Conservation (phyloP, 2,888 invertebrate species). For the Euphydryas editha region DNA sequence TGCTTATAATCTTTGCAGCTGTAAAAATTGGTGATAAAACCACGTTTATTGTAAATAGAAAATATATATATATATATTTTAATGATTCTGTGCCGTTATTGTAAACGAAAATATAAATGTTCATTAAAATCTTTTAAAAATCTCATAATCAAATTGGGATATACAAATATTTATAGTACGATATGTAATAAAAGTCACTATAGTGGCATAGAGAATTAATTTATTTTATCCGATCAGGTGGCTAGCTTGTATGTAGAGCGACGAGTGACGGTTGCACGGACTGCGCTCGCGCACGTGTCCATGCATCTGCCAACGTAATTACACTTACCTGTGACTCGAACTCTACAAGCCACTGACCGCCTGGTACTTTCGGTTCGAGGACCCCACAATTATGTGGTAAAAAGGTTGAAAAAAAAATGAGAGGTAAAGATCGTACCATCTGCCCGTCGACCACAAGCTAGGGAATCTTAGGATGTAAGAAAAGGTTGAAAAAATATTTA, state of each 20-base stretch:
- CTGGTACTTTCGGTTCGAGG: constrained; percentile 43
- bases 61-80: too few relatives aligned
- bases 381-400: constrained; percentile 21
- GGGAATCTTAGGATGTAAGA: constrained; percentile 16
- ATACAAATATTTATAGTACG: not conserved
- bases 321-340: constrained; percentile 53
- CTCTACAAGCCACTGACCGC: constrained; percentile 44
- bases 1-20: too few relatives aligned
- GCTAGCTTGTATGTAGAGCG: constrained; percentile 40
- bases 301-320: constrained; percentile 67
- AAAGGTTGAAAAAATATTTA: constrained; percentile 13
- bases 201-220: not conserved
- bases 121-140: too few relatives aligned
- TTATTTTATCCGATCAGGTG: constrained; percentile 23
- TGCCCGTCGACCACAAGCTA: constrained; percentile 14
- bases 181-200: not conserved
- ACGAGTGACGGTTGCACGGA: constrained; percentile 40
- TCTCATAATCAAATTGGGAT: too few relatives aligned
- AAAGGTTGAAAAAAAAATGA: constrained; percentile 9
- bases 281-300: constrained; percentile 60
- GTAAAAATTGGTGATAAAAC: too few relatives aligned
- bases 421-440: constrained; percentile 16
- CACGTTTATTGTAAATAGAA: too few relatives aligned
- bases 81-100: too few relatives aligned
- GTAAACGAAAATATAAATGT: too few relatives aligned